Evolutionary conservation across 2,113 vertebrate species (phyloP).

Genomic region (Rhinichthys klamathensis): DNA sequence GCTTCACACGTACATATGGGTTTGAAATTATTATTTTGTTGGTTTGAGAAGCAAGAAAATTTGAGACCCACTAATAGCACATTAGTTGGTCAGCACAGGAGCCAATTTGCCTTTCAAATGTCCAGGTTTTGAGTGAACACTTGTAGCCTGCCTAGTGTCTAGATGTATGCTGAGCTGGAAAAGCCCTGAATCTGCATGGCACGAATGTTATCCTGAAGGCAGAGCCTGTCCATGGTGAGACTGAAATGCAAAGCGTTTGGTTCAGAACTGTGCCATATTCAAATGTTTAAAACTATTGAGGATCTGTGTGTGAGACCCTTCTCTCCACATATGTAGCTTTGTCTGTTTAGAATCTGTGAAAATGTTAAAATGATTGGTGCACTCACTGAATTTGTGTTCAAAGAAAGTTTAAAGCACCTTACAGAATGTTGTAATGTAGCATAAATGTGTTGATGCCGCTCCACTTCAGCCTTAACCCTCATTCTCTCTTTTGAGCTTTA

Average conservation of each 20-base stretch:
- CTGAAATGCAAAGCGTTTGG: conserved; percentile 33
- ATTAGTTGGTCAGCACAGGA: conserved; percentile 19
- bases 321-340: background rate
- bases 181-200: conserved; percentile 3
- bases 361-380: background rate
- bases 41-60: background rate
- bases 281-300: conserved; percentile 4
- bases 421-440: background rate
- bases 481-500: conserved; percentile 12
- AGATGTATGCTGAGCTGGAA: conserved; percentile 20
- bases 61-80: conserved; percentile 12
- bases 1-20: background rate
- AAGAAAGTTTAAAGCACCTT: background rate
- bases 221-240: conserved; percentile 13
- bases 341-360: background rate
- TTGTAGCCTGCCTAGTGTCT: background rate
- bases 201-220: background rate
- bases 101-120: conserved; percentile 50
- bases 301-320: background rate
- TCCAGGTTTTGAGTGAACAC: conserved; percentile 18
- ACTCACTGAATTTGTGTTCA: background rate
- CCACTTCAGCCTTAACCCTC: conserved; percentile 1
- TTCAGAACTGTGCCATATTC: conserved; percentile 25
- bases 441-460: background rate
- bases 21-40: background rate